Percentiles rank a stretch among this genome's conserved stretches.
Conservation (phyloP, 2,113 vertebrate genomes). For the Anser brachyrhynchus region DNA sequence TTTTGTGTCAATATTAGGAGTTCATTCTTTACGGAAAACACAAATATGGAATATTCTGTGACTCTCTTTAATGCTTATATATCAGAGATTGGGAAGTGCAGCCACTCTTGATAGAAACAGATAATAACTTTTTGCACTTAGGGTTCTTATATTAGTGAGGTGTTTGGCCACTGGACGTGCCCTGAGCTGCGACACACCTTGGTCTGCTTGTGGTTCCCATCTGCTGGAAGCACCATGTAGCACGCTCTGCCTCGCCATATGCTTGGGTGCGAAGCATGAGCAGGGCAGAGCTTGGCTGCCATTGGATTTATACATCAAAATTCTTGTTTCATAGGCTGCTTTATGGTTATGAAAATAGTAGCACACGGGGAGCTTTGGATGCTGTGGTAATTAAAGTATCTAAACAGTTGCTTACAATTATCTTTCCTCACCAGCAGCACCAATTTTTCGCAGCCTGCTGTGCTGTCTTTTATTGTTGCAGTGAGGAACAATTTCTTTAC, state of each 20-base stretch:
- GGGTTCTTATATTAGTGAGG: background rate
- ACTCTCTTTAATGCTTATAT: background rate
- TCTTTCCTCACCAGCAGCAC: conserved; percentile 14
- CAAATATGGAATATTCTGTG: background rate
- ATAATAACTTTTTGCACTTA: background rate
- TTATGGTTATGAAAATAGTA: background rate
- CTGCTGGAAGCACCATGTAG: too few relatives aligned
- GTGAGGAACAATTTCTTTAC: conserved; percentile 24
- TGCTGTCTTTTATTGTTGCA: conserved; percentile 31
- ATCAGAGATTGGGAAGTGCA: background rate
- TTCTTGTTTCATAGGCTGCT: background rate
- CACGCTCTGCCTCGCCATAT: background rate
- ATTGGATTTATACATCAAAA: background rate
- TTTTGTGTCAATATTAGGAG: background rate
- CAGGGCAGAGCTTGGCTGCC: too few relatives aligned
- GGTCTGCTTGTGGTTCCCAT: background rate
- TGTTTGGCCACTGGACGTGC: too few relatives aligned
- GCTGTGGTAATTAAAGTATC: conserved; percentile 37
- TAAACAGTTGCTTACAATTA: conserved; percentile 17
- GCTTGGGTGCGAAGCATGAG: too few relatives aligned
- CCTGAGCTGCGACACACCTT: background rate
- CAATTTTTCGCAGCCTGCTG: conserved; percentile 47
- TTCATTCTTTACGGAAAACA: background rate
- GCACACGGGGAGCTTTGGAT: background rate
- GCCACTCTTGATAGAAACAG: background rate